Evolutionary conservation across 2,113 vertebrate species (phyloP).

Genomic region (Noturus placidus): DNA sequence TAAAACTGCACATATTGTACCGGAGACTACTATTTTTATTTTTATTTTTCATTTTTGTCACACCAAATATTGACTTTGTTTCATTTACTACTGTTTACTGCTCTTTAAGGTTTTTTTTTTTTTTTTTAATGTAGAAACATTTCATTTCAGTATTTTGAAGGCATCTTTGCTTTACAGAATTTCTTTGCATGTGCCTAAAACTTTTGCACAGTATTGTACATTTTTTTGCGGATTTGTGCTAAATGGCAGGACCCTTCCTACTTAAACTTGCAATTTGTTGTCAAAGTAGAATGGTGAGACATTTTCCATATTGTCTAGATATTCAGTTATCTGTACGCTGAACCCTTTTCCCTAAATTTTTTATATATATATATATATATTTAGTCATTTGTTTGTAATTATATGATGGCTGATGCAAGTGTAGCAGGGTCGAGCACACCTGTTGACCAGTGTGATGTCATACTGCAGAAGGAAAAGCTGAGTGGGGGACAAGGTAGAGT

Average conservation of each 20-base stretch:
- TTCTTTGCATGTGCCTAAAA: too few relatives aligned
- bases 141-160: too few relatives aligned
- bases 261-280: not conserved
- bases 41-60: too few relatives aligned
- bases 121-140: too few relatives aligned
- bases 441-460: slow-evolving; percentile 28
- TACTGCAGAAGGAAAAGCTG: not conserved
- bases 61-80: too few relatives aligned
- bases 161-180: too few relatives aligned
- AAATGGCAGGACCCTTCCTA: not conserved
- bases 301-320: not conserved
- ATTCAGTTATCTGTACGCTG: not conserved
- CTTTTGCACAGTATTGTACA: not conserved
- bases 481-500: not conserved
- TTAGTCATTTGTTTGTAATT: slow-evolving; percentile 13
- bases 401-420: slow-evolving; percentile 29
- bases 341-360: not conserved
- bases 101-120: too few relatives aligned
- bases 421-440: slow-evolving; percentile 8
- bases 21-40: too few relatives aligned
- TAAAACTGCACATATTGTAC: too few relatives aligned
- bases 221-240: not conserved
- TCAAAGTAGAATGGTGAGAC: not conserved
- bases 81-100: too few relatives aligned
- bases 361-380: too few relatives aligned